A percentile compares a stretch with the other conserved stretches of the same genome.
These are phyloP conservation scores for Sebastiscus tertius DNA, from an alignment of 2,797 vertebrate species.

Conservation along the genomic window DNA sequence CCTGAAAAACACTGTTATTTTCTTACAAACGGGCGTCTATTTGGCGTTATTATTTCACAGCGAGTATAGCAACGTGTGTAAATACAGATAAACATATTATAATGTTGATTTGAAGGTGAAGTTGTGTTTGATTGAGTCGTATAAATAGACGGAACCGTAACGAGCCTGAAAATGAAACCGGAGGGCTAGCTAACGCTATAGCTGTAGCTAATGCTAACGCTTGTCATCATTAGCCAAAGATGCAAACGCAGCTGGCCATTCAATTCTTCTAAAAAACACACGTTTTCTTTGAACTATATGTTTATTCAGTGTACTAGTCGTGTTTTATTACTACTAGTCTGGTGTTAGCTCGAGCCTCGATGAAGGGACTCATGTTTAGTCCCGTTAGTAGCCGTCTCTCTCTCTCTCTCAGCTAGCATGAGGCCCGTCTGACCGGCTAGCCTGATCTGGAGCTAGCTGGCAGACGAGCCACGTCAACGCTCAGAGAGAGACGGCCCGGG, in stretches of 20 bases:
- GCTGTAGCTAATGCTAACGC: conserved; percentile 6
- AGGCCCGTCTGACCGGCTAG: conserved; percentile 70
- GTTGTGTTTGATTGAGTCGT: conserved; percentile 24
- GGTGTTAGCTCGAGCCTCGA: rapidly evolving
- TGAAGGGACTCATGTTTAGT: neutral
- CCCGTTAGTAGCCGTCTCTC: neutral
- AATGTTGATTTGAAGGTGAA: neutral
- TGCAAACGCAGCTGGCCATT: neutral
- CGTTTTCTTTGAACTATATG: rapidly evolving
- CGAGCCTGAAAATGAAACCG: conserved; percentile 57
- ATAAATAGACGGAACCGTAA: conserved; percentile 45
- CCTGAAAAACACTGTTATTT: neutral
- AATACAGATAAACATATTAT: neutral
- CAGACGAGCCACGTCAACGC: conserved; percentile 80
- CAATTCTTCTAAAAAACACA: neutral
- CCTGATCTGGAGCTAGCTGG: conserved; percentile 56
- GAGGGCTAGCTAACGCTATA: conserved; percentile 25
- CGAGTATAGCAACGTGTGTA: rapidly evolving
- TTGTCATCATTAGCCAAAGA: conserved; percentile 16
- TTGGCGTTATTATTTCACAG: rapidly evolving
- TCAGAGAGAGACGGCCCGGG: conserved; percentile 25
- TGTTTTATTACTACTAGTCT: neutral
- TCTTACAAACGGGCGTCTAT: rapidly evolving
- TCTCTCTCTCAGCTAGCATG: conserved; percentile 39
- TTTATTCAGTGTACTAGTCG: rapidly evolving